phyloP scores from a whole-genome alignment of 2,888 invertebrate species.

The Helobdella robusta region DNA sequence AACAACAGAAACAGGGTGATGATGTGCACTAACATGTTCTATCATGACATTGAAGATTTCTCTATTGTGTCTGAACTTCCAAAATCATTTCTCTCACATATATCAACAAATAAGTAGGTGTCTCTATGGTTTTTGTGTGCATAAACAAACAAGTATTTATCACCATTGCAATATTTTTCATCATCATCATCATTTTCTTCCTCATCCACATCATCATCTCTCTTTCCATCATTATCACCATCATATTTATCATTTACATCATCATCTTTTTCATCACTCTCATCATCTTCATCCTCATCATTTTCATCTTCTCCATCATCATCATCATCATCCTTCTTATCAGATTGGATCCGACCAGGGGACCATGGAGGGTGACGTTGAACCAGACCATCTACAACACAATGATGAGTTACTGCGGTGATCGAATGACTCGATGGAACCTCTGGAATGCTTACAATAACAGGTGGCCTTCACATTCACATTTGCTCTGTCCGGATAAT shows the following conservation, averaged over 20 bases:
- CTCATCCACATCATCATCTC: background rate
- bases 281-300: background rate
- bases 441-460: constrained; percentile 70
- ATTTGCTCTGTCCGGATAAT: too few species aligned
- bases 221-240: background rate
- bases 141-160: too few species aligned
- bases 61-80: constrained; percentile 64
- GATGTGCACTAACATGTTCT: constrained; percentile 60
- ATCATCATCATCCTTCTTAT: too few species aligned
- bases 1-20: constrained; percentile 41
- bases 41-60: constrained; percentile 60
- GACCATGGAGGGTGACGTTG: constrained; percentile 76
- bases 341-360: constrained; percentile 55
- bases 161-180: background rate
- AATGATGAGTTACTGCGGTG: constrained; percentile 76
- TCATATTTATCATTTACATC: background rate
- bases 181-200: background rate
- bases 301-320: background rate
- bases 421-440: constrained; percentile 68
- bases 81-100: constrained; percentile 57
- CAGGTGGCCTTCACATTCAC: too few species aligned
- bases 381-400: constrained; percentile 63
- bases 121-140: too few species aligned
- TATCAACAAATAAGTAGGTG: constrained; percentile 56
- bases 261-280: too few species aligned